Evolutionary conservation across 1,140 invertebrate genomes (phyloP), one percentile per base, ranked within the genome.

Genomic region (Formica exsecta): DNA sequence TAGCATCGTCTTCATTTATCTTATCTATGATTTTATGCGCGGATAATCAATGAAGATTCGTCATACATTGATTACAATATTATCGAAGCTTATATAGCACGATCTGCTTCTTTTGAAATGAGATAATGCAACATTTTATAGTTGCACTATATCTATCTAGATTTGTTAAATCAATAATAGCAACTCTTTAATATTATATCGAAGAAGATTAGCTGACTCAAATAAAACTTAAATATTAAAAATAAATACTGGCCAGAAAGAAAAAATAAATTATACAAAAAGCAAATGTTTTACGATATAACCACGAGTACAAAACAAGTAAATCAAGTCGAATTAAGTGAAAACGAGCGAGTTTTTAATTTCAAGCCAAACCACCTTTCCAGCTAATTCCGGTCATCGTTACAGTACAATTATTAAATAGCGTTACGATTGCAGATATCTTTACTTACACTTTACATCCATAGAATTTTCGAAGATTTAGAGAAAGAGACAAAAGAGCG

Each of bases 341-440:
- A 4, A 32, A 32, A 32, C 32, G 22, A 71, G 54, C 36, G 65
- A 71, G 64, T 80, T 80, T 70, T 70, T 80, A 80, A 80, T 80
- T 80, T 70, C 48, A n/a, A 36, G 13, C 32, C 22, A 65, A 79
- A 68, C 7, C 13, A 54, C 44, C 32, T 65, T 57, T 22, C 16
- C 41, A 57, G 29, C 36, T 1, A 22, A n/a, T 44, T 19, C 8
- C 38, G 19, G 9, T 19, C 59, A 29, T 51, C 32, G 9, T 73
- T 73, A 19, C 25, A 11, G 32, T 71, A 73, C 61, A 25, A 73
- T 81, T 73, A 81, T 71, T 51, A 54, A 25, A 44, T 36, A 71
- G 11, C 54, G 3, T 59, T 11, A 54, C 54, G 38, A 80, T 80
- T 80, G 48, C 25, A 73, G 11, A 25, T 36, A 11, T 36, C n/a